Percentiles rank a stretch among this genome's conserved stretches.
These are phyloP conservation scores for Lamproptera curius DNA, from an alignment of 2,888 invertebrate genomes.

Conservation along the genomic window DNA sequence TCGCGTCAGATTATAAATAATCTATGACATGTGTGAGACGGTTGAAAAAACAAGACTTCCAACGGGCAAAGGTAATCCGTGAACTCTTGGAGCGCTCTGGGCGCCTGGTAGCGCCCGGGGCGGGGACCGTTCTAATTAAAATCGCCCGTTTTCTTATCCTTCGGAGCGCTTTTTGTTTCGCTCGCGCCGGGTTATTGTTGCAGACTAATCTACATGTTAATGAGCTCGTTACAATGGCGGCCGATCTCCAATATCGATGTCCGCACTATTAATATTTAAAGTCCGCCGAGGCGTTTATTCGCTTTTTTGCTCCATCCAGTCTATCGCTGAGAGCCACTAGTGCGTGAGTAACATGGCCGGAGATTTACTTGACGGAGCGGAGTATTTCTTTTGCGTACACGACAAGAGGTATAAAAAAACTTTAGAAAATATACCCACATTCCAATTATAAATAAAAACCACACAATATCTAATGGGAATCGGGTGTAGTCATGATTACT, in stretches of 20 bases:
- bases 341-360: not conserved
- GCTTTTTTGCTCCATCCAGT: not conserved
- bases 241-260: slow-evolving; percentile 12
- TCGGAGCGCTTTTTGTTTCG: slow-evolving; percentile 67
- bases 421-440: too few relatives aligned
- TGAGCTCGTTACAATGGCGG: slow-evolving; percentile 40
- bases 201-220: slow-evolving; percentile 75
- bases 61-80: slow-evolving; percentile 39
- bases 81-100: slow-evolving; percentile 34
- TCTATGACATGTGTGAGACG: slow-evolving; percentile 34
- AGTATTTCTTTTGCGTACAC: slow-evolving; percentile 1
- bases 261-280: slow-evolving; percentile 12
- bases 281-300: not conserved
- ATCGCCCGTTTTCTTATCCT: slow-evolving; percentile 70
- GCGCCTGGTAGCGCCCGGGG: slow-evolving; percentile 53
- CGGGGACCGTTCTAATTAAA: slow-evolving; percentile 69
- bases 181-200: slow-evolving; percentile 66
- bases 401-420: too few relatives aligned
- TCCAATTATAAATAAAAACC: too few relatives aligned
- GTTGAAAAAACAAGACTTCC: slow-evolving; percentile 34
- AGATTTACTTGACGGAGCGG: not conserved
- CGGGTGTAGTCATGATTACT: too few relatives aligned
- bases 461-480: too few relatives aligned
- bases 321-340: not conserved
- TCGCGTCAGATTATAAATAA: slow-evolving; percentile 25